Evolutionary conservation across 1,140 invertebrate species (phyloP), one percentile per base, ranked within the genome.

Genomic region (Pinna nobilis): DNA sequence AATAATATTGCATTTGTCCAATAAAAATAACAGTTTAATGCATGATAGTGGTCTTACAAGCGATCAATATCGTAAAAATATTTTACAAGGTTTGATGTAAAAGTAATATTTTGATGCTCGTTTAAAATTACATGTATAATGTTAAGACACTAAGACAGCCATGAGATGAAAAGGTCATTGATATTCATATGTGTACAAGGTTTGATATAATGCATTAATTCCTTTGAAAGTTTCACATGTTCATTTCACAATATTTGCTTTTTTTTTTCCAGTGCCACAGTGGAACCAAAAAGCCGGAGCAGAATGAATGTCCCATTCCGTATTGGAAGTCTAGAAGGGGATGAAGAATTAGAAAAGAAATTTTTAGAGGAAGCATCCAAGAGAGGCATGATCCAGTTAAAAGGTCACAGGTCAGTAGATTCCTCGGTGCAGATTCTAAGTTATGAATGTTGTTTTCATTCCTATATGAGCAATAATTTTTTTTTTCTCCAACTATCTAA

Each of bases 291-390:
- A 15, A 85, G 77, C 78, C 88, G 92, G n/a, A 91, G 90, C 81
- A 93, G 94, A 41, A 97, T 99, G 93, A 99, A 98, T 86, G 92
- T 99, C 23, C 95, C 96, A 1, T 98, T 99, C 88, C 92, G 96
- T 80, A 94, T 99, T 82, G 92, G 92, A 7, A 90, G 90, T 13
- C 77, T 82, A 0, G 90, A 92, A 11, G 83, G 84, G 6, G 77
- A 87, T 72, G 96, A 97, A 64, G 90, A 92, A 1, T 86, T 99
- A 32, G 97, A 99, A 87, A 94, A 94, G 81, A 91, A 94, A 80
- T 99, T 99, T 81, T 81, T 99, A 25, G 91, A 93, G 49, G 93
- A 94, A 71, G 95, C 97, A 2, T 91, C 93, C 72, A 91, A 93
- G 44, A 87, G 91, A 7, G 93, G 93, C 49, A 94, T 99, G 91